phyloP scores from a whole-genome alignment of 2,113 vertebrate species.

The Fulica atra region DNA sequence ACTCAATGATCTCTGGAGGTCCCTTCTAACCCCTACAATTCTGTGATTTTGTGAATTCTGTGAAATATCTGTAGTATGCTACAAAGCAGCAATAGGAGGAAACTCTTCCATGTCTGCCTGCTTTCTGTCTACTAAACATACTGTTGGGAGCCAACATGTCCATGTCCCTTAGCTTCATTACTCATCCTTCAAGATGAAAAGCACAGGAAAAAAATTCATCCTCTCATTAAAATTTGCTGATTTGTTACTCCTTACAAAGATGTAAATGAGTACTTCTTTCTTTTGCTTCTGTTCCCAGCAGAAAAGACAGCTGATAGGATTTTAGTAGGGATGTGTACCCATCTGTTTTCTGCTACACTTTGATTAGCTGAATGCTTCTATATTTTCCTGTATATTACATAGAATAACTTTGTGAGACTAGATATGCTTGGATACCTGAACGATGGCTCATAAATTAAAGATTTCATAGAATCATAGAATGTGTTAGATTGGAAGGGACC shows the following conservation, averaged over 20 bases:
- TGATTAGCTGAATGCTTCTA: neutral
- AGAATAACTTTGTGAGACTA: neutral
- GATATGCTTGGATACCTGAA: neutral
- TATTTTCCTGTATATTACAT: neutral
- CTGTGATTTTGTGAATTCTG: too few species aligned
- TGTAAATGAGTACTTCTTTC: neutral
- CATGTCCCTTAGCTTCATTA: neutral
- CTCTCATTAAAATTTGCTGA: neutral
- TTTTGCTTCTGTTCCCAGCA: neutral
- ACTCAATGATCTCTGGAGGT: too few species aligned
- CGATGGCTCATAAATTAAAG: neutral
- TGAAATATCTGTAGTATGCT: neutral
- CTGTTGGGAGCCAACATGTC: neutral
- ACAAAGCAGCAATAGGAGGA: neutral
- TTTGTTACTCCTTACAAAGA: neutral
- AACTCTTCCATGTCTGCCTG: neutral
- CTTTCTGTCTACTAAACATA: neutral
- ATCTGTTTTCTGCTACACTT: neutral
- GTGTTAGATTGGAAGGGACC: too few species aligned
- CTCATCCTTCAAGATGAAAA: neutral
- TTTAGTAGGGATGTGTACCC: rapidly evolving
- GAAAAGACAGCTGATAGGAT: neutral
- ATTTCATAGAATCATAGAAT: neutral
- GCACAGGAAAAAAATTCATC: neutral
- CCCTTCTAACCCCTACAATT: too few species aligned